These are phyloP conservation scores for Cotesia vestalis DNA, from an alignment of 1,140 invertebrate genomes.

Conservation along the genomic window DNA sequence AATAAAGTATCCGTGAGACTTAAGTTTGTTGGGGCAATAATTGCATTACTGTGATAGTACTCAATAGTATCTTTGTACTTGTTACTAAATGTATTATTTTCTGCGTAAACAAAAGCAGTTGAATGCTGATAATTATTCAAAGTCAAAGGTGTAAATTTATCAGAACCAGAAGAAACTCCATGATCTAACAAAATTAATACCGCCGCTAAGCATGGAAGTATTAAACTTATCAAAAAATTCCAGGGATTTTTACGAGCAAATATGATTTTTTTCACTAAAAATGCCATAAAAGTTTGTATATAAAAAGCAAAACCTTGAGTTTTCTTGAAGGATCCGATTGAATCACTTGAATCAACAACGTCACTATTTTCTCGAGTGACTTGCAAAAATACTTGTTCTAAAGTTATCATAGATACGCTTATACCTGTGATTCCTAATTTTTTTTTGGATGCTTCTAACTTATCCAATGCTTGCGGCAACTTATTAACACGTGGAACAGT, in stretches of 20 bases:
- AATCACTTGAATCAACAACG: constrained; percentile 46
- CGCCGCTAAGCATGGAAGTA: constrained; percentile 51
- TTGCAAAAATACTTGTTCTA: constrained; percentile 87
- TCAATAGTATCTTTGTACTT: constrained; percentile 44
- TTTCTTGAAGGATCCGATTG: constrained; percentile 45
- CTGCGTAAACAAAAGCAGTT: constrained; percentile 47
- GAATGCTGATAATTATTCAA: constrained; percentile 39
- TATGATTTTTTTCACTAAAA: constrained; percentile 55
- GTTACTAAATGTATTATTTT: constrained; percentile 39
- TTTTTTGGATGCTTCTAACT: constrained; percentile 70
- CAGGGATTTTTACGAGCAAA: constrained; percentile 56
- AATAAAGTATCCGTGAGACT: constrained; percentile 48
- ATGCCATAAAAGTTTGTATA: constrained; percentile 49
- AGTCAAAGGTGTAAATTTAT: neutral
- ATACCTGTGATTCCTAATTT: constrained; percentile 77
- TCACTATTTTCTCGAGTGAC: constrained; percentile 55
- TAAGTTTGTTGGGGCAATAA: constrained; percentile 3
- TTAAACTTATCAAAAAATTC: constrained; percentile 46
- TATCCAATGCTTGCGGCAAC: constrained; percentile 72
- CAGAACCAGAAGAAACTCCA: constrained; percentile 42
- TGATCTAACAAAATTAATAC: constrained; percentile 54
- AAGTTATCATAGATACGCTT: constrained; percentile 81
- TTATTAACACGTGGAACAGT: constrained; percentile 63
- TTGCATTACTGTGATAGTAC: constrained; percentile 33
- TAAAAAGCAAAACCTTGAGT: constrained; percentile 47